Evolutionary conservation across 2,113 vertebrate species (phyloP), one percentile per base, ranked within the genome.

Genomic region (Aspidoscelis tigris): DNA sequence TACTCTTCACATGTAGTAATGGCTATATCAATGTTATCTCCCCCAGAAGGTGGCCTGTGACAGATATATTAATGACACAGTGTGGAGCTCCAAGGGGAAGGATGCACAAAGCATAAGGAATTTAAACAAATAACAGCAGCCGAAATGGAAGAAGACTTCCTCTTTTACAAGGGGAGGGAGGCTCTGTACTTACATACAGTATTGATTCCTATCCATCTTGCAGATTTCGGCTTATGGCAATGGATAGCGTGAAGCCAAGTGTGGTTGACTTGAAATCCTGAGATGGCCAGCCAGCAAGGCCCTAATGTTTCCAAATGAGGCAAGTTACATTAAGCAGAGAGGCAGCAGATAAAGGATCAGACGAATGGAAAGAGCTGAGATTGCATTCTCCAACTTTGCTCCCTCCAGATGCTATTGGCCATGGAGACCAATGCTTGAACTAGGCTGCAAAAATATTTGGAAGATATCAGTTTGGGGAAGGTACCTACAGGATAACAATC

Each of bases 1-100:
- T 55, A 18, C n/a, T 0, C 0, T 14, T 64, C 81, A 79, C 21
- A 47, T 3, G 20, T 76, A 65, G 80, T 87, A 83, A 14, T 78
- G 90, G 86, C 70, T 72, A 76, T 84, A 70, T 85, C 74, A 43
- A 47, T 87, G 76, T 80, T 79, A 81, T 1, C 7, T 83, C 77
- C 44, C 72, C 0, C 10, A 66, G 44, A 85, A 80, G 0, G 64
- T 66, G 73, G 76, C 84, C 79, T 21, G 83, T 85, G 95, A 93
- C 93, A 94, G 90, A 44, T 39, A 68, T 47, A 93, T 85, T 88
- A 90, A 93, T 53, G 90, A 66, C 7, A 7, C 11, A 0, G 68
- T 18, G 47, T 53, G 0, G 41, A 1, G 76, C 10, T 10, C 72
- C 21, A 26, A 4, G 0, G 61, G 81, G 69, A 69, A 77, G 85